Percentiles rank a stretch among this genome's conserved stretches.
phyloP scores from a whole-genome alignment of 2,113 vertebrate genomes.

The Anguilla japonica region DNA sequence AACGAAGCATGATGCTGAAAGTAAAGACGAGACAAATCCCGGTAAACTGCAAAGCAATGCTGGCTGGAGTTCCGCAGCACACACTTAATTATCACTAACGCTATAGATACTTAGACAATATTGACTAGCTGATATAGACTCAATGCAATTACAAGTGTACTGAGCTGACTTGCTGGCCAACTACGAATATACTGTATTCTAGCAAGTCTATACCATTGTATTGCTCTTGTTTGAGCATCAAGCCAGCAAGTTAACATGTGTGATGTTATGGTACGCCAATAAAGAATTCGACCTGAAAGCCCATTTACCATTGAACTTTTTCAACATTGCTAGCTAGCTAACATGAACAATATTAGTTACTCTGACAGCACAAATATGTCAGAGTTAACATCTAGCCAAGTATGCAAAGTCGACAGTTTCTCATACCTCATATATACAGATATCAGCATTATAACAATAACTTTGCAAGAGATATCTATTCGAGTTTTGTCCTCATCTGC shows the following conservation, averaged over 20 bases:
- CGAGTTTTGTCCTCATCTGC: neutral
- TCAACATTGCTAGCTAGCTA: neutral
- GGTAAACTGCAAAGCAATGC: neutral
- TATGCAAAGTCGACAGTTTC: neutral
- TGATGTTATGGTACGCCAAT: neutral
- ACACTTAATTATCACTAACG: too few relatives aligned
- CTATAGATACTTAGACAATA: neutral
- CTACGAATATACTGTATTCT: too few relatives aligned
- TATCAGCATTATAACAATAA: neutral
- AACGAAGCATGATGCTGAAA: slow-evolving; percentile 79
- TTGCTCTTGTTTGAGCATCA: too few relatives aligned
- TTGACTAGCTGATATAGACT: neutral
- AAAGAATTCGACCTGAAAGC: neutral
- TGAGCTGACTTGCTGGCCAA: neutral
- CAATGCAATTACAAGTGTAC: neutral
- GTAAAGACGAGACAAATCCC: neutral
- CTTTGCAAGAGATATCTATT: neutral
- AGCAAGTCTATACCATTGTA: too few relatives aligned
- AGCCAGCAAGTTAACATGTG: neutral
- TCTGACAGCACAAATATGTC: neutral
- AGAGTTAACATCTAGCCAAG: neutral
- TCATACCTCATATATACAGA: neutral
- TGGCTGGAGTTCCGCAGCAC: neutral
- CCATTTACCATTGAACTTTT: neutral
- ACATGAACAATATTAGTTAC: neutral